Evolutionary conservation across 2,113 vertebrate genomes (phyloP), one percentile per base, ranked within the genome.

Genomic region (Lepisosteus osseus): DNA sequence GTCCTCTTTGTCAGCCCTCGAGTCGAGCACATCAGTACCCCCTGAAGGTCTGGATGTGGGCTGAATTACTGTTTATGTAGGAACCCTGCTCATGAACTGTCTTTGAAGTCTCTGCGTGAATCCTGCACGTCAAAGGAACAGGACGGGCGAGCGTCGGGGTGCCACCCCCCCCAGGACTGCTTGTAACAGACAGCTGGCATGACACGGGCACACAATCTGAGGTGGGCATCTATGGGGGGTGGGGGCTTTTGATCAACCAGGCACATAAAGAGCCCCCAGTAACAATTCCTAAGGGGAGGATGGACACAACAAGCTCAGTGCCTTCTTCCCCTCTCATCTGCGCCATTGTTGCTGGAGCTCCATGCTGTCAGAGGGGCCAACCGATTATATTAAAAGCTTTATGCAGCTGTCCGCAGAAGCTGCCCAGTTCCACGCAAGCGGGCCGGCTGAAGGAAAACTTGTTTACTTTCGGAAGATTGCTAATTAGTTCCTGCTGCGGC

Each of bases 401-500:
- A 7, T 13, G 57, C 29, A 14, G 7, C 42, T 17, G 0, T 17
- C 43, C 45, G 15, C n/a, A 54, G 41, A 44, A 8, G 17, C 15
- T 55, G 29, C 15, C 7, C 72, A 56, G 73, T 72, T 67, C 68
- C 69, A 73, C 76, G 79, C 65, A 73, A 65, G 75, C 74, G 70
- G 68, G 72, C 29, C 77, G 3, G 40, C 54, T 3, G 4, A 56
- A 44, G 6, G 40, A 17, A 70, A 67, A 65, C 56, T 77, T 80
- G 71, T 85, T 81, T 83, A 72, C 82, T 78, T 79, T 80, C 72
- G 76, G 68, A 78, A 83, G 29, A 77, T 71, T 68, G 77, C 78
- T 82, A 85, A 85, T 83, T 79, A 82, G 79, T 72, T 86, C 86
- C 82, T 68, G 78, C 79, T 86, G 81, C 65, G 79, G 72, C 65